Percentiles rank a stretch among this genome's conserved stretches.
Conservation (phyloP, 2,797 vertebrate species). For the Lithobates sylvaticus region DNA sequence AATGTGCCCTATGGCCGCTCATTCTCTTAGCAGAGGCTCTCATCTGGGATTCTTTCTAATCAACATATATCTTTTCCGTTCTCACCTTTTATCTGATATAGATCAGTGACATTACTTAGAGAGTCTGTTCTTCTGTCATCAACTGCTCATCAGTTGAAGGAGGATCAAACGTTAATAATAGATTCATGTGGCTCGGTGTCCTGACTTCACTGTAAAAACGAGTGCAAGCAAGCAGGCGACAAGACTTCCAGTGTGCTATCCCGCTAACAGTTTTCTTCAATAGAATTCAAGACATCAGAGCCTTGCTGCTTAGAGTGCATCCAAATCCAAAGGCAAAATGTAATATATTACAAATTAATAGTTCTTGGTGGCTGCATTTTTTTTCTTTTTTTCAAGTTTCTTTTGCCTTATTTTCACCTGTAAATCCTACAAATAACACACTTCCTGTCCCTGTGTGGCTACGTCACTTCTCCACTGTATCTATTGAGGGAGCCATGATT, state of each 20-base stretch:
- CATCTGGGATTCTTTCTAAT: constrained; percentile 48
- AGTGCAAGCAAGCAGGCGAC: neutral
- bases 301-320: no score
- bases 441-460: no score
- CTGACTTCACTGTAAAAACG: neutral
- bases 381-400: no score
- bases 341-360: no score
- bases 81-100: constrained; percentile 39
- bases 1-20: constrained; percentile 24
- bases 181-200: constrained; percentile 10
- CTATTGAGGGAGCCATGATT: no score
- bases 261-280: neutral
- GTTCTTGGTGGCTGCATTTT: no score
- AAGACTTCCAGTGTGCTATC: constrained; percentile 1
- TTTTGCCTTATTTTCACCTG: no score
- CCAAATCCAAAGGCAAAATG: no score
- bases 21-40: constrained; percentile 14
- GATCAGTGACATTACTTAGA: constrained; percentile 25
- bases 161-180: constrained; percentile 21
- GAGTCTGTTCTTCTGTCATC: constrained; percentile 25
- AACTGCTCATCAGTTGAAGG: constrained; percentile 21
- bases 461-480: no score
- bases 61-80: constrained; percentile 46
- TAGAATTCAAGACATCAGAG: no score
- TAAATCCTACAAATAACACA: no score